Percentiles rank a stretch among this genome's conserved stretches.
These are phyloP conservation scores for Itoplectis maculator DNA, from an alignment of 2,888 invertebrate genomes.

Conservation along the genomic window DNA sequence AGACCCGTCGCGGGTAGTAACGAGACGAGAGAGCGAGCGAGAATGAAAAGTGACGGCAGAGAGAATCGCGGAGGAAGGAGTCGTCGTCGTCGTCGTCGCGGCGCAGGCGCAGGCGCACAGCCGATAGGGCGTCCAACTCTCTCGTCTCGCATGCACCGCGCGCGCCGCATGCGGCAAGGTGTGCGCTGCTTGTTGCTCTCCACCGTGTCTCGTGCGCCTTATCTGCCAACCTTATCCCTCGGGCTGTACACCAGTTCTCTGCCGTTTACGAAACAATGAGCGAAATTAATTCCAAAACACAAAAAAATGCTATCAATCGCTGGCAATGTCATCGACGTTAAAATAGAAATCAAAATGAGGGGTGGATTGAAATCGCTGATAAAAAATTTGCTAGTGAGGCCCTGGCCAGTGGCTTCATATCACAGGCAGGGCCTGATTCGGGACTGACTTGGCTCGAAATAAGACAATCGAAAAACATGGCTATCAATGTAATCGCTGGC, in stretches of 20 bases:
- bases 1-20: slow-evolving; percentile 54
- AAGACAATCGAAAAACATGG: too few species aligned
- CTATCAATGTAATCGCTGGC: too few species aligned
- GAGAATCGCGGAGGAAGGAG: slow-evolving; percentile 47
- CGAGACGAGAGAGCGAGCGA: slow-evolving; percentile 32
- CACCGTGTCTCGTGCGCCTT: background rate
- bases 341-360: too few species aligned
- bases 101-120: too few species aligned
- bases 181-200: background rate
- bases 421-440: too few species aligned
- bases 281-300: background rate
- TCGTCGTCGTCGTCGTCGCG: slow-evolving; percentile 11
- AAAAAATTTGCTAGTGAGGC: too few species aligned
- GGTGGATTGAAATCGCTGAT: too few species aligned
- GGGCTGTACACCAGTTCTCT: background rate
- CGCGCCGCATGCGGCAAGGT: slow-evolving; percentile 1
- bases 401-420: too few species aligned
- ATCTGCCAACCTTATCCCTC: background rate
- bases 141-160: slow-evolving; percentile 18
- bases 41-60: slow-evolving; percentile 43
- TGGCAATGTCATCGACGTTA: too few species aligned
- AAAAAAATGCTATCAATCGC: too few species aligned
- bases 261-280: background rate
- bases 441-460: too few species aligned
- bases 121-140: slow-evolving; percentile 23